phyloP scores from a whole-genome alignment of 1,140 invertebrate species.

The Paralvinella palmiformis region DNA sequence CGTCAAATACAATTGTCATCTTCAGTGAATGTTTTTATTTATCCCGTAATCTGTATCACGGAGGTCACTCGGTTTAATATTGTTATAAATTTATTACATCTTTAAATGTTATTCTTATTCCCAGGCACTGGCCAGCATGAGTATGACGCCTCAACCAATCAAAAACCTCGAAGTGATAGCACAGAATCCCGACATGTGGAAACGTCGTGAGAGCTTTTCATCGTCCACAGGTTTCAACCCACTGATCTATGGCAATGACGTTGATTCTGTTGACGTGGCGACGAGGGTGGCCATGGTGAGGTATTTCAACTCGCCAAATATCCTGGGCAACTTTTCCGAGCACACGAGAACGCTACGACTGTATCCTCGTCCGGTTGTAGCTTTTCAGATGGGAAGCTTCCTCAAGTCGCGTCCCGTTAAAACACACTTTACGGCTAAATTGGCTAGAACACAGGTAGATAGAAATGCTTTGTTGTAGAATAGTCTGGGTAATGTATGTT shows the following conservation, averaged over 20 bases:
- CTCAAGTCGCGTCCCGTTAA: constrained; percentile 79
- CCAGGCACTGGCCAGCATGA: constrained; percentile 55
- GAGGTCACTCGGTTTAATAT: no score
- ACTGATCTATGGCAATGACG: constrained; percentile 90
- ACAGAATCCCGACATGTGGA: constrained; percentile 46
- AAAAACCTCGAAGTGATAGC: constrained; percentile 52
- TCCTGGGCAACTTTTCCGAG: constrained; percentile 94
- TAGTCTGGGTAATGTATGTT: background rate
- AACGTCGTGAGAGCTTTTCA: constrained; percentile 53
- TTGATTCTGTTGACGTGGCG: constrained; percentile 97
- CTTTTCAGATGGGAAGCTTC: constrained; percentile 98
- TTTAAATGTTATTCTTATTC: background rate
- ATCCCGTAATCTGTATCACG: no score
- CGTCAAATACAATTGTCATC: no score
- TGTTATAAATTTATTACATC: no score
- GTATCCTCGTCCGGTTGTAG: constrained; percentile 96
- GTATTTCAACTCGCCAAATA: constrained; percentile 96
- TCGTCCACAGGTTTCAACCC: constrained; percentile 62
- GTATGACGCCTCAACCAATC: constrained; percentile 54
- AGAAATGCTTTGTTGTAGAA: background rate
- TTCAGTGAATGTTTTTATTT: no score
- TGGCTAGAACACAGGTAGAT: constrained; percentile 79
- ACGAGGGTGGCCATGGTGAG: constrained; percentile 97
- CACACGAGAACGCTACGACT: constrained; percentile 92
- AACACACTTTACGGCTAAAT: constrained; percentile 80